phyloP scores from a whole-genome alignment of 2,888 invertebrate genomes.

The Aporophyla lueneburgensis region DNA sequence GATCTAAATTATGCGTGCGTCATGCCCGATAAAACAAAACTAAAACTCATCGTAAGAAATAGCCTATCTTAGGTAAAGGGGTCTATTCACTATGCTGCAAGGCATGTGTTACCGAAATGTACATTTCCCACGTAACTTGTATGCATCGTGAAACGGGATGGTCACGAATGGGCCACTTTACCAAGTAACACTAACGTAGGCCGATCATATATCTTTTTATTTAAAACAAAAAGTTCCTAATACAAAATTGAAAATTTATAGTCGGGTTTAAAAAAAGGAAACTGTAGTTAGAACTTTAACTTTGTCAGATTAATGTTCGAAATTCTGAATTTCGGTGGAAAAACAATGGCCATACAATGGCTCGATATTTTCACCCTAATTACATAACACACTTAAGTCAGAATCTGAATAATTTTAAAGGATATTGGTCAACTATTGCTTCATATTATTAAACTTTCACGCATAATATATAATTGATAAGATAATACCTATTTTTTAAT shows the following conservation, averaged over 20 bases:
- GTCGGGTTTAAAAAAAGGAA: not conserved
- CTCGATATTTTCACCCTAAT: not conserved
- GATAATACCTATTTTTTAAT: too few relatives aligned
- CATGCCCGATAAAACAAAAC: not conserved
- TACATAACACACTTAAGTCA: too few relatives aligned
- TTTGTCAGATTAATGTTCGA: not conserved
- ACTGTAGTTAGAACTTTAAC: not conserved
- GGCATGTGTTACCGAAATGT: not conserved
- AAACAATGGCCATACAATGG: too few relatives aligned
- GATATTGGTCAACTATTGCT: too few relatives aligned
- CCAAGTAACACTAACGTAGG: too few relatives aligned
- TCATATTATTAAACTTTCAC: too few relatives aligned
- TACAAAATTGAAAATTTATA: not conserved
- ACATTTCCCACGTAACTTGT: not conserved
- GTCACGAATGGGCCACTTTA: not conserved
- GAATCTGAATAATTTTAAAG: too few relatives aligned
- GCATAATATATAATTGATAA: too few relatives aligned
- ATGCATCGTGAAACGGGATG: not conserved
- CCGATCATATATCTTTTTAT: not conserved
- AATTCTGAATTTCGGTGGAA: too few relatives aligned
- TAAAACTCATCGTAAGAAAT: not conserved
- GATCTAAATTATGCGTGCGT: slow-evolving; percentile 1
- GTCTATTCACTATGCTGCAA: not conserved
- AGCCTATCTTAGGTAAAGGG: not conserved
- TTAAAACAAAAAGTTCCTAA: not conserved